phyloP scores from a whole-genome alignment of 1,140 invertebrate species.

The Diorhabda sublineata region DNA sequence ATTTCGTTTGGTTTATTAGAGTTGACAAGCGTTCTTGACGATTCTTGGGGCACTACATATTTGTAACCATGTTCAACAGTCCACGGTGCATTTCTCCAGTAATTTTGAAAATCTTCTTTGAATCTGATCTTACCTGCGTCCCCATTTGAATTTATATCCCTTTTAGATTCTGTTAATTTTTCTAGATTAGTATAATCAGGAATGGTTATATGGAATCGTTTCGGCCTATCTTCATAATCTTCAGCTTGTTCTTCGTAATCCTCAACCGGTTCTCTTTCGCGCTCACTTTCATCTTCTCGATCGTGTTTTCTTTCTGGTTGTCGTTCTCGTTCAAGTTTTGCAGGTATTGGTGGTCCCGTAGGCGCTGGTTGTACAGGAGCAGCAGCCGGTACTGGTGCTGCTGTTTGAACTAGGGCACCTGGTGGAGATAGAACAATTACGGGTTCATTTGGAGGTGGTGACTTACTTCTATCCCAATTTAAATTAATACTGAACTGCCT shows the following conservation, averaged over 20 bases:
- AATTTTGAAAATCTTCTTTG: conserved; percentile 23
- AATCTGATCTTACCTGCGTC: conserved; percentile 19
- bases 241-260: conserved; percentile 1
- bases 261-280: background rate
- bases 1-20: conserved; percentile 6
- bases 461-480: conserved; percentile 10
- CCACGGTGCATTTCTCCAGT: conserved; percentile 24
- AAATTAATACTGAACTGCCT: conserved; percentile 16
- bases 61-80: conserved; percentile 26
- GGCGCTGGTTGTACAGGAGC: background rate
- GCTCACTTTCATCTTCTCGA: background rate
- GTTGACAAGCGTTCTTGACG: background rate
- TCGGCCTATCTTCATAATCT: conserved; percentile 14
- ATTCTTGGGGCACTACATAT: conserved; percentile 19
- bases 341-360: conserved; percentile 4
- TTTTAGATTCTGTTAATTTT: conserved; percentile 5
- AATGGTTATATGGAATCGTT: conserved; percentile 13
- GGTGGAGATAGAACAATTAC: conserved; percentile 7
- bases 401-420: background rate
- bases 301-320: background rate
- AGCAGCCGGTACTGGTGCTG: conserved; percentile 8
- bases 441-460: conserved; percentile 5
- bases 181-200: conserved; percentile 11
- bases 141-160: background rate
- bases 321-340: background rate